Evolutionary conservation across 2,113 vertebrate species (phyloP).

Genomic region (Rhea americana): DNA sequence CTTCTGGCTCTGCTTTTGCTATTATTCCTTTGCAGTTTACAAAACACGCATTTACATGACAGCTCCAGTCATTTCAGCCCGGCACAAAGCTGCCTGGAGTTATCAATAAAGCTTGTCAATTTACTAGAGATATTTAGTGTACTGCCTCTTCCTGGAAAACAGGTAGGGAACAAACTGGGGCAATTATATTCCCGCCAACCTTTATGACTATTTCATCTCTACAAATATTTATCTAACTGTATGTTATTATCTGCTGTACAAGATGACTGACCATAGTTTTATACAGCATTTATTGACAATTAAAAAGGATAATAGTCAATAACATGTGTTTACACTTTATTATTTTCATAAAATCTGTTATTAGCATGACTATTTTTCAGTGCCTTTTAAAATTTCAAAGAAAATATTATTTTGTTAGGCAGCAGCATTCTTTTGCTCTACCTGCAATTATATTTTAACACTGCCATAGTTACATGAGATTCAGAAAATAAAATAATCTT

Average conservation of each 20-base stretch:
- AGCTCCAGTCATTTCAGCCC: neutral
- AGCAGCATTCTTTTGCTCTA: neutral
- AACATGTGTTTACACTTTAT: neutral
- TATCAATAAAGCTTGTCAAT: neutral
- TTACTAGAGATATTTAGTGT: neutral
- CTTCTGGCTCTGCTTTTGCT: neutral
- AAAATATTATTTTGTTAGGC: neutral
- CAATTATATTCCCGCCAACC: neutral
- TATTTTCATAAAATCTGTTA: neutral
- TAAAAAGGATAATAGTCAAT: neutral
- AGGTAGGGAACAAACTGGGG: slow-evolving; percentile 1
- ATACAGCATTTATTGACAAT: neutral
- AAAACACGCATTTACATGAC: slow-evolving; percentile 18
- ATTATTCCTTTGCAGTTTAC: slow-evolving; percentile 23
- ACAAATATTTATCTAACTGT: slow-evolving; percentile 18
- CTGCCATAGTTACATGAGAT: neutral
- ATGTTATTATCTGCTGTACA: neutral
- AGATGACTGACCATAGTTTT: neutral
- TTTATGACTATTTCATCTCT: neutral
- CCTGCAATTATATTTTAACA: neutral
- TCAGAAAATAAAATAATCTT: neutral
- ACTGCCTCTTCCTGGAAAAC: neutral
- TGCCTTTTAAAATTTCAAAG: neutral
- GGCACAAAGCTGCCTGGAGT: slow-evolving; percentile 24
- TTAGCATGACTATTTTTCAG: neutral